phyloP scores from a whole-genome alignment of 2,888 invertebrate genomes.

The Sarcophaga carnaria region DNA sequence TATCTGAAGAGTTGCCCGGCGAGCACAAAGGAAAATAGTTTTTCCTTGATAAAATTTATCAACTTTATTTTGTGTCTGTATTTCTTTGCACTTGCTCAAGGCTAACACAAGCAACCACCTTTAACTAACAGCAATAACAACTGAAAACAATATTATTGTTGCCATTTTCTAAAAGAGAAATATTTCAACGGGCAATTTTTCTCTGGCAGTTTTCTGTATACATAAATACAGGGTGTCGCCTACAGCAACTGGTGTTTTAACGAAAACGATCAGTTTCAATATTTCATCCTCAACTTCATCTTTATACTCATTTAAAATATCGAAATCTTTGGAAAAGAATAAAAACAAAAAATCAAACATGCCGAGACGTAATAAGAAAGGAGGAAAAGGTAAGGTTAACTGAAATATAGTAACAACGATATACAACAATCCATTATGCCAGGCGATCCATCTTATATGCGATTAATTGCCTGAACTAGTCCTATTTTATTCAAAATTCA shows the following conservation, averaged over 20 bases:
- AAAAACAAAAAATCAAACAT: slow-evolving; percentile 73
- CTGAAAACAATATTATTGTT: slow-evolving; percentile 21
- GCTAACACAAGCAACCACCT: not conserved
- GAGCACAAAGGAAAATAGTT: not conserved
- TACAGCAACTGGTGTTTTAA: not conserved
- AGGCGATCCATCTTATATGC: no score
- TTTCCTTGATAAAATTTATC: not conserved
- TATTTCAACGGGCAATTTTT: not conserved
- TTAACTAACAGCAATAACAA: not conserved
- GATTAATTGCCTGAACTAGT: no score
- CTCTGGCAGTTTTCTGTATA: not conserved
- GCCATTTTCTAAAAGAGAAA: not conserved
- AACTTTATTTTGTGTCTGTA: slow-evolving; percentile 18
- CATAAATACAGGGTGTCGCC: slow-evolving; percentile 16
- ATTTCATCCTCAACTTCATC: slow-evolving; percentile 45
- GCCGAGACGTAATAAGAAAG: slow-evolving; percentile 81
- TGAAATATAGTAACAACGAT: no score
- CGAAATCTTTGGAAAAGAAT: slow-evolving; percentile 49
- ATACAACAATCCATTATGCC: no score
- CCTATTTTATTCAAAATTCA: no score
- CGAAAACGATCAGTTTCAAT: not conserved
- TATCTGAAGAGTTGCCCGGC: not conserved
- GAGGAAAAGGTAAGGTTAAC: slow-evolving; percentile 78
- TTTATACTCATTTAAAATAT: slow-evolving; percentile 60
- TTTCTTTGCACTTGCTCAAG: slow-evolving; percentile 20